These are phyloP conservation scores for Acanthaster planci DNA, from an alignment of 35 echinoderm and acorn worm species.

Conservation along the genomic window DNA sequence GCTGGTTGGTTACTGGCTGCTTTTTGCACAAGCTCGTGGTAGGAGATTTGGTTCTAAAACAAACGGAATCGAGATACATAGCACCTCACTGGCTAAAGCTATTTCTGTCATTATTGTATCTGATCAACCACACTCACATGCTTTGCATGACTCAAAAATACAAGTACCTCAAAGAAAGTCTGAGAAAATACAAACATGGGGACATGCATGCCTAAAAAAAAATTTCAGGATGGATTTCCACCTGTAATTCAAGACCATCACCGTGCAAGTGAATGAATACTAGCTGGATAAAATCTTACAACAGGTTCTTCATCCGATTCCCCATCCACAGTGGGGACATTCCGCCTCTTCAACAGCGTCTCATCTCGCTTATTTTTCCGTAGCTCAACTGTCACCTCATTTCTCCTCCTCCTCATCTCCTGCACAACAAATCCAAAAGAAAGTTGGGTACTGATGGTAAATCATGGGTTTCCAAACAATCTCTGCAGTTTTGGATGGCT, in stretches of 20 bases:
- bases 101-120: not conserved
- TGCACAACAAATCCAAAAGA: slow-evolving; percentile 34
- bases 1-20: slow-evolving; percentile 74
- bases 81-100: not conserved
- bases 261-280: not conserved
- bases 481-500: too few species aligned
- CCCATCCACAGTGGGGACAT: slow-evolving; percentile 79
- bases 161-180: not conserved
- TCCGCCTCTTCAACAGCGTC: slow-evolving; percentile 88
- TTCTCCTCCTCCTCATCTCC: slow-evolving; percentile 98
- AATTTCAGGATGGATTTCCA: not conserved
- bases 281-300: slow-evolving; percentile 51
- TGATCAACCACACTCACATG: not conserved
- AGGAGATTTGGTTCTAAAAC: slow-evolving; percentile 37
- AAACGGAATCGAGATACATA: not conserved
- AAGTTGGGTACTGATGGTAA: not conserved
- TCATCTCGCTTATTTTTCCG: slow-evolving; percentile 95
- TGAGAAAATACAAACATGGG: not conserved
- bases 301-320: slow-evolving; percentile 91
- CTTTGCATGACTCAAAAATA: not conserved
- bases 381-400: slow-evolving; percentile 94
- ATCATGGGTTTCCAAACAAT: too few species aligned
- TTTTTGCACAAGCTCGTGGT: slow-evolving; percentile 77
- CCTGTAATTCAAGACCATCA: not conserved
- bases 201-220: too few species aligned